Base-by-base conservation (phyloP, 2,888 invertebrate genomes). In the Parapristionchus giblindavisi region DNA sequence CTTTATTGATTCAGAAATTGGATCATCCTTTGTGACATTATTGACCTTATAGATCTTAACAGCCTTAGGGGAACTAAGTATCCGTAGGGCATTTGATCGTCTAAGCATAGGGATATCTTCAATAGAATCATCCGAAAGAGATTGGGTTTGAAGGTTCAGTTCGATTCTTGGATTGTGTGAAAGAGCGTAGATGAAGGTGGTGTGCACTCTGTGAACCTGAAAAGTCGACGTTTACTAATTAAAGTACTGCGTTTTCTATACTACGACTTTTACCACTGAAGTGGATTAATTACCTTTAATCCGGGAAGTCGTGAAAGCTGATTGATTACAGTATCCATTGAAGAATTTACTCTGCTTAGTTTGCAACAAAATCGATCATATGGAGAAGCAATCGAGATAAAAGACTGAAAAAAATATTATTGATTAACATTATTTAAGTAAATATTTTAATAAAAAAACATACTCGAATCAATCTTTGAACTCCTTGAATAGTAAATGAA, bases 351-450 rank as follows among this genome's bases (percentile, higher is more conserved):
- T 29, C 63, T 40, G 24, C 63, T 48, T 6, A 65, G 29, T 27
- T 43, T 65, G 63, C 63, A 65, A 43, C 63, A 65, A 29, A 65
- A 27, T 2, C 63, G 63, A 21, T 65, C 63, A 43, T 29, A 65
- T 1, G 63, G 63, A 27, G 63, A 43, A 32, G 43, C 63, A 5
- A 43, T 65, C 4, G 63, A 27, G 29, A 65, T 29, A 32, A 65
- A 65, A 2, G 63, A 24, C 63, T 65, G 63, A 17, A 65, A n/a
- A n/a, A n/a, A n/a, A n/a, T n/a, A n/a, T n/a, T n/a, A n/a, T n/a
- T n/a, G n/a, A n/a, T n/a, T n/a, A n/a, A n/a, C n/a, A n/a, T n/a
- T n/a, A n/a, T n/a, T n/a, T n/a, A n/a, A n/a, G n/a, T n/a, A n/a
- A n/a, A n/a, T n/a, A n/a, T n/a, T n/a, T n/a, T n/a, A 2, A 3